Percentiles rank a stretch among this genome's conserved stretches.
Evolutionary conservation across 2,888 invertebrate genomes (phyloP).

Genomic region (Galerucella calmariensis): DNA sequence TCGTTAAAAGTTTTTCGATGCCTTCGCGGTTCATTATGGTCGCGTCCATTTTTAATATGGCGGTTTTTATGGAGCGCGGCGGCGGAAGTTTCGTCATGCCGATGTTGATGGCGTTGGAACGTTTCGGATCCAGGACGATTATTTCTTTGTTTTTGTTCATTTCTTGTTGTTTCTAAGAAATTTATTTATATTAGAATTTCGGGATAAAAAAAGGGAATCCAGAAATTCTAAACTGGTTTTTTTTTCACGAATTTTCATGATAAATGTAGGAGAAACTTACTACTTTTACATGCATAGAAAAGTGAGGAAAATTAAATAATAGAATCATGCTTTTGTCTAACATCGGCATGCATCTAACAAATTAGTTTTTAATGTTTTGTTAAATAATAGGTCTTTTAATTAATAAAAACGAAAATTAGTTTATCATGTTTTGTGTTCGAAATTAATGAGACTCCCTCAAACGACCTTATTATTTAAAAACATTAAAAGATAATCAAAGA

Average conservation of each 20-base stretch:
- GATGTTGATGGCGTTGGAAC: constrained; percentile 99
- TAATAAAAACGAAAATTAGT: too few species aligned
- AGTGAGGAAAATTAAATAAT: neutral
- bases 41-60: constrained; percentile 98
- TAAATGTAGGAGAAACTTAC: neutral
- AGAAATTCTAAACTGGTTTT: too few species aligned
- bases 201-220: neutral
- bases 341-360: constrained; percentile 6
- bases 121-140: constrained; percentile 94
- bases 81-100: constrained; percentile 99
- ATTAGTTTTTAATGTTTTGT: too few species aligned
- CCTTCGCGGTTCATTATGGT: constrained; percentile 98
- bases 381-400: too few species aligned
- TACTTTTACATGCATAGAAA: neutral
- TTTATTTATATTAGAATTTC: neutral
- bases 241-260: too few species aligned
- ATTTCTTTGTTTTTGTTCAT: constrained; percentile 89
- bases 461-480: neutral
- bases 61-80: constrained; percentile 97
- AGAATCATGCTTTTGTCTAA: constrained; percentile 22
- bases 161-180: constrained; percentile 80
- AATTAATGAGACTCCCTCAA: too few species aligned
- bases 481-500: neutral
- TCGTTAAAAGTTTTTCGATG: constrained; percentile 95
- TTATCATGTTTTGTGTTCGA: too few species aligned